Conservation (phyloP, 2,888 invertebrate species). For the Pseudococcus longispinus region DNA sequence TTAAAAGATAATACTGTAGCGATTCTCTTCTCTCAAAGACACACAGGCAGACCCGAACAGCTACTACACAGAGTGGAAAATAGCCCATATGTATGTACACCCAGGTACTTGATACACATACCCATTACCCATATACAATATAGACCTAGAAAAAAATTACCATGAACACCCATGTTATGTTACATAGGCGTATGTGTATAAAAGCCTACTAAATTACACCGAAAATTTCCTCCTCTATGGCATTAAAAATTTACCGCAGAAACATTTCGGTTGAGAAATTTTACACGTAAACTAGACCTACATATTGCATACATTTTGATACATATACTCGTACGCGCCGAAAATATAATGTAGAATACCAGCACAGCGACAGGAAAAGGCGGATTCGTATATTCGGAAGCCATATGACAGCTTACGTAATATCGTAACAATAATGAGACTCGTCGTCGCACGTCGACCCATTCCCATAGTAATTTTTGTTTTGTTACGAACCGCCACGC, state of each 20-base stretch:
- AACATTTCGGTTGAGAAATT: background rate
- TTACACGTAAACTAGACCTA: background rate
- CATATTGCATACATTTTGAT: background rate
- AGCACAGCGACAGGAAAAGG: constrained; percentile 11
- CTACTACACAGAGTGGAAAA: background rate
- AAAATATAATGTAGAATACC: background rate
- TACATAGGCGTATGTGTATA: background rate
- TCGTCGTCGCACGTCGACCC: constrained; percentile 9
- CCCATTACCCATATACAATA: background rate
- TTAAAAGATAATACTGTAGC: constrained; percentile 15
- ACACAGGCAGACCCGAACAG: background rate
- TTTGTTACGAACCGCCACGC: background rate
- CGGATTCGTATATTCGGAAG: constrained; percentile 21
- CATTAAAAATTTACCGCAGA: background rate
- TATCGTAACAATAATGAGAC: constrained; percentile 3
- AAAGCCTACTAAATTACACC: background rate
- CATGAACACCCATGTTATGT: background rate
- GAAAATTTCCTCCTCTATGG: background rate
- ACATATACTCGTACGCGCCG: too few species aligned
- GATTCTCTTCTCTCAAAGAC: background rate
- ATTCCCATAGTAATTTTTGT: constrained; percentile 29
- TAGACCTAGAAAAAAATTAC: background rate
- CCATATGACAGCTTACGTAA: constrained; percentile 20
- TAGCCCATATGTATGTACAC: background rate
- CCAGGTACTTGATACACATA: background rate